Base-by-base conservation (phyloP, 2,888 invertebrate species). In the Iphiclides podalirius region DNA sequence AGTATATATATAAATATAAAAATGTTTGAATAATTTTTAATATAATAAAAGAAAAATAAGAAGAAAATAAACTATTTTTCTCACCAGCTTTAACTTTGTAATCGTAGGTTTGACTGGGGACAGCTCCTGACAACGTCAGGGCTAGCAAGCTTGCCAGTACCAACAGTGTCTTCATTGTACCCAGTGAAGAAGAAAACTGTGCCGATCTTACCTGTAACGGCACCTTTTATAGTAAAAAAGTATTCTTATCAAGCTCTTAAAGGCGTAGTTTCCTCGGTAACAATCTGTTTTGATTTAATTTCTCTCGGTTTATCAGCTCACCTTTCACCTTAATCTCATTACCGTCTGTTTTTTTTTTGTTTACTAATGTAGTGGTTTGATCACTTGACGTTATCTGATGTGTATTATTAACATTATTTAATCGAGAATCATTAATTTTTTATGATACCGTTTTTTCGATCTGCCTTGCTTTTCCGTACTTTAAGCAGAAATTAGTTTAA, bases 81-180 rank as follows among this genome's bases (percentile, higher is more conserved):
- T 70, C 64, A 77, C 77, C 72, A 35, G 57, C 26, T 49, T 68
- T 72, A 2, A 67, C 54, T 45, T 72, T 69, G 45, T 67, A 58
- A 47, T 59, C 36, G 36, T 58, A 54, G 20, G 41, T 39, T 58
- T 57, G 50, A 15, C 55, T 55, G 12, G 70, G 70, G 42, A 72
- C 63, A 55, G 63, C 62, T 28, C 69, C 68, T 51, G 80, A 82
- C 47, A 74, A 59, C 52, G 76, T 78, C 59, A 89, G 60, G 59
- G 79, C 83, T 57, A 82, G 67, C 20, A 86, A 66, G 59, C 75
- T 75, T 42, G 82, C 76, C 47, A 90, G 64, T 52, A 85, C 67
- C 56, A 88, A 54, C 73, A 86, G 79, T 77, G 86, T 82, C 82
- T 83, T 89, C 90, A 87, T 88, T 60, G 64, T 82, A 59, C 58